Evolutionary conservation across 2,888 invertebrate genomes (phyloP), one percentile per base, ranked within the genome.

Genomic region (Octonoba sinensis): DNA sequence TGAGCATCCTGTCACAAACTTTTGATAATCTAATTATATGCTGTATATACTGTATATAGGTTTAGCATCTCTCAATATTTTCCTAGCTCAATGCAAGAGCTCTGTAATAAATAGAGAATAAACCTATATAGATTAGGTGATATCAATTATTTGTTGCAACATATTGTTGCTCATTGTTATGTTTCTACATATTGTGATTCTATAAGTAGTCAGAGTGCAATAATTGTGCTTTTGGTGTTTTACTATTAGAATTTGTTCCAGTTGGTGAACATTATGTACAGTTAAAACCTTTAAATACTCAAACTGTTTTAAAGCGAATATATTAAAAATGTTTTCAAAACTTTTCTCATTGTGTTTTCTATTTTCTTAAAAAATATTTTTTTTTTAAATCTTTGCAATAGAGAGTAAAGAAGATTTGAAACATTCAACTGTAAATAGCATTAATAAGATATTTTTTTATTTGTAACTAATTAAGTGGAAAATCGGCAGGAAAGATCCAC

Each of bases 171-270:
- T 44, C 47, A 59, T 51, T 57, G 71, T 71, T 74, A 65, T 46
- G 65, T 77, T 70, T 65, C 49, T 57, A 57, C 56, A 56, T 64
- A 77, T 64, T 77, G 75, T 70, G 77, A 70, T 77, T 77, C 69
- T 51, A 70, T 62, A 36, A 47, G 64, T 77, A 71, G 74, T 74
- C 65, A 66, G 69, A 76, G 77, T 77, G 77, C 77, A 77, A 77
- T 77, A 77, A 62, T 49, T 59, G 56, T 71, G 56, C 54, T 77
- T 54, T 77, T 67, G 59, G 24, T 62, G 60, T 64, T 77, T 27
- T 54, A 12, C 12, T 8, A 65, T 51, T 62, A 62, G 62, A 8
- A 62, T 44, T 44, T 47, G 54, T 71, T 49, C n/a, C 27, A 65
- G 18, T 65, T 71, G 65, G 49, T 62, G 24, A 36, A 36, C 36